Conservation (phyloP, 2,888 invertebrate genomes). For the Biston betularia region DNA sequence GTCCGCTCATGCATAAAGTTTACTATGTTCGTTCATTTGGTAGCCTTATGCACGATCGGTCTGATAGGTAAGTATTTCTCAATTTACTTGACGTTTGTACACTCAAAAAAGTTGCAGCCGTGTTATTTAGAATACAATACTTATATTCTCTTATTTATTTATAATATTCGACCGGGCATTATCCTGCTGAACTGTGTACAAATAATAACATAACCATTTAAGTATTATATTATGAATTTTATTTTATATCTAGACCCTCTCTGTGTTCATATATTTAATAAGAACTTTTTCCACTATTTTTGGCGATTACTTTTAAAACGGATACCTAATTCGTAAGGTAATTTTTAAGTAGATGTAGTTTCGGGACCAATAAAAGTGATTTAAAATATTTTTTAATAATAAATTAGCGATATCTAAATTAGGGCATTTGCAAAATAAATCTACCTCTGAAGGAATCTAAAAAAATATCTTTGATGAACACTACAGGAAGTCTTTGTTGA, state of each 20-base stretch:
- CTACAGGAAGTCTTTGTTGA: constrained; percentile 20
- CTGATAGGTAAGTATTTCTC: background rate
- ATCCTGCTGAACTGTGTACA: constrained; percentile 37
- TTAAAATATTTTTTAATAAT: constrained; percentile 8
- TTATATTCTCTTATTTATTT: constrained; percentile 33
- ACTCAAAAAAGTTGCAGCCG: constrained; percentile 17
- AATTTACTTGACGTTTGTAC: background rate
- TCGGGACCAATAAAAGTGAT: constrained; percentile 30
- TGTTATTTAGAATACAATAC: constrained; percentile 25
- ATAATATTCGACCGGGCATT: constrained; percentile 43
- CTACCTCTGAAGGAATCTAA: constrained; percentile 24
- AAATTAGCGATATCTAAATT: constrained; percentile 21
- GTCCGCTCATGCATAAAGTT: background rate
- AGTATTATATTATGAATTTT: constrained; percentile 34
- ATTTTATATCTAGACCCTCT: constrained; percentile 23
- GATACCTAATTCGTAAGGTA: constrained; percentile 12
- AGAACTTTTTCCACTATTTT: constrained; percentile 8
- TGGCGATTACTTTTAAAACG: constrained; percentile 1
- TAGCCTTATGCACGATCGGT: background rate
- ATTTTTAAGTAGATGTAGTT: constrained; percentile 30
- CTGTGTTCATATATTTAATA: constrained; percentile 31
- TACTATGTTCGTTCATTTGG: background rate
- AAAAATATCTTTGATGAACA: constrained; percentile 29
- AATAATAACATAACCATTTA: constrained; percentile 32
- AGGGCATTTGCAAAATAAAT: constrained; percentile 25